Evolutionary conservation across 2,797 vertebrate species (phyloP), one percentile per base, ranked within the genome.

Genomic region (Helicolenus hilgendorfi): DNA sequence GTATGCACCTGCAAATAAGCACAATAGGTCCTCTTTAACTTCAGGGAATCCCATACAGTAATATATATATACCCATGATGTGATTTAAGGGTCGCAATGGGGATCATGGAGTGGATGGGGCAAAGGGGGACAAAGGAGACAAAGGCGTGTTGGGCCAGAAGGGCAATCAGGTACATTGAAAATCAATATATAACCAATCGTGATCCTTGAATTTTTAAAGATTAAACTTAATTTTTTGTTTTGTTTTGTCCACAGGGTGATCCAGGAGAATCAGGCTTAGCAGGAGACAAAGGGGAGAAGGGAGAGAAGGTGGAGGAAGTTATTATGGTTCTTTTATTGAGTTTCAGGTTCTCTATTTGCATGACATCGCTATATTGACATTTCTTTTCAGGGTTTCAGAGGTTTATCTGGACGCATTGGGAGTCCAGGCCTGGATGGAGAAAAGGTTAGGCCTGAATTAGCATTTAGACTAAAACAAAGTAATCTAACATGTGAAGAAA

Each of bases 91-190:
- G 98, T 18, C 95, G 78, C 0, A 97, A 97, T 2, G 98, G 98
- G 45, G 87, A 96, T 0, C 70, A 98, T 45, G 98, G 98, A 60
- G 86, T 94, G 75, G 96, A 98, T 0, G 98, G 98, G 31, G 91
- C 91, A 73, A 98, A 97, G 79, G 98, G 98, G 36, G 96, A 96
- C 79, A 98, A 98, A 92, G 98, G 98, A 1, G 97, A 98, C 77
- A 56, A 93, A 38, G 98, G 98, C 11, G 88, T 95, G 0, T 97
- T 97, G 67, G 98, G 98, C 2, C 97, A 96, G 87, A 97, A 96
- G 81, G 98, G 98, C 24, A 91, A 95, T 31, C 87, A 91, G 87
- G 98, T 98, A 94, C 26, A 59, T 15, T 67, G 7, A 71, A 49
- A 33, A 71, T 29, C 18, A 64, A 33, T 33, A 70, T 11, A 15